Evolutionary conservation across 2,888 invertebrate genomes (phyloP).

Genomic region (Dendrolimus pini): DNA sequence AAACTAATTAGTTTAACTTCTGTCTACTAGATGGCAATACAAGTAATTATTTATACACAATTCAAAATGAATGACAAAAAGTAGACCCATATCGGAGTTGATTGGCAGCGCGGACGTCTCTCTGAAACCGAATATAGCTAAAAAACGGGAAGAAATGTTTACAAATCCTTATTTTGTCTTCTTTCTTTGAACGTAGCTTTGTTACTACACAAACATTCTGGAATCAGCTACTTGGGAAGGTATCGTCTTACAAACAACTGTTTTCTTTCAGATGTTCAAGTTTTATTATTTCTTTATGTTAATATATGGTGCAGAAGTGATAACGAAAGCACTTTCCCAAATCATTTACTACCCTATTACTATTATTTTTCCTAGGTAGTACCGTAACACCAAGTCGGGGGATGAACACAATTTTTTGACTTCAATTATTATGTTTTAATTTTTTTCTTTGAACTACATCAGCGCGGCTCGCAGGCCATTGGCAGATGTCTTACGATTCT

Average conservation of each 20-base stretch:
- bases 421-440: no score
- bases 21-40: conserved; percentile 9
- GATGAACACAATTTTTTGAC: no score
- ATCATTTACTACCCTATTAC: no score
- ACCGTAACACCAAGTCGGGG: no score
- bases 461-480: no score
- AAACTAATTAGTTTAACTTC: conserved; percentile 1
- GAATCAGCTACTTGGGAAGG: conserved; percentile 3
- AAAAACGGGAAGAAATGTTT: conserved; percentile 25
- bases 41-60: neutral
- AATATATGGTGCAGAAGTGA: no score
- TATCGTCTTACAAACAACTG: conserved; percentile 14
- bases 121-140: conserved; percentile 24
- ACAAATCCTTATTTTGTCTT: conserved; percentile 29
- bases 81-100: neutral
- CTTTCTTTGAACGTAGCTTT: conserved; percentile 9
- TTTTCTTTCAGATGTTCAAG: neutral
- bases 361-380: no score
- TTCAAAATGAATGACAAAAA: neutral
- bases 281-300: neutral
- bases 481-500: no score
- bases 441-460: no score
- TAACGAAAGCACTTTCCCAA: no score
- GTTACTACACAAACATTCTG: conserved; percentile 19
- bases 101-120: conserved; percentile 17